Base-by-base conservation (phyloP, 2,797 vertebrate genomes). In the Hypotaenidia philippensis region DNA sequence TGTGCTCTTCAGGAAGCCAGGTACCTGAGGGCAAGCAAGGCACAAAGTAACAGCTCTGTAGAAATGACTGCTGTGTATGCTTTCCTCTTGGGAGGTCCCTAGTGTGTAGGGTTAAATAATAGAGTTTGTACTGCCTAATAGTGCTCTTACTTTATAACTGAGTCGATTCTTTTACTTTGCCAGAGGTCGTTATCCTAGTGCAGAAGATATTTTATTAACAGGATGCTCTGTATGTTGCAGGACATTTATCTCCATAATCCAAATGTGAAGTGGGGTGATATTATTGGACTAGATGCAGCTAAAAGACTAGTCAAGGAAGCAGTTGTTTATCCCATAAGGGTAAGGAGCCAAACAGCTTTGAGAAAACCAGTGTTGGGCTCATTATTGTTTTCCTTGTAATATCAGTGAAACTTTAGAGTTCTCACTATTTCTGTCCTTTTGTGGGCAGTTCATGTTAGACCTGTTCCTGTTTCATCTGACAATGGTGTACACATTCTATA, bases 231-330 rank as follows among this genome's bases (percentile, higher is more conserved):
- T 97, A 11, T 96, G 91, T 98, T 98, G 97, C 98, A 99, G 99
- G 99, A 99, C 97, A 99, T 99, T 98, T 99, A 99, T 98, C 98
- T 99, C 97, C 98, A 99, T 97, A 99, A 98, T 97, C 99, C 99
- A 26, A 99, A 99, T 0, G 98, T 99, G 96, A 98, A 98, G 88
- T 99, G 99, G 99, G 98, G 98, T 95, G 99, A 99, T 97, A 99
- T 99, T 97, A 99, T 99, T 86, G 99, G 99, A 78, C 98, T 99
- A 86, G 99, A 99, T 92, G 98, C 99, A 50, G 99, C 99, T 95
- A 99, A 99, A 98, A 99, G 98, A 98, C 98, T 99, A 96, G 99
- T 99, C 96, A 99, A 99, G 98, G 99, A 99, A 98, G 99, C 99
- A 41, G 99, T 99, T 96, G 99, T 99, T 95, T 99, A 99, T 97